These are phyloP conservation scores for Bedellia somnulentella DNA, from an alignment of 2,888 invertebrate species.

Conservation along the genomic window DNA sequence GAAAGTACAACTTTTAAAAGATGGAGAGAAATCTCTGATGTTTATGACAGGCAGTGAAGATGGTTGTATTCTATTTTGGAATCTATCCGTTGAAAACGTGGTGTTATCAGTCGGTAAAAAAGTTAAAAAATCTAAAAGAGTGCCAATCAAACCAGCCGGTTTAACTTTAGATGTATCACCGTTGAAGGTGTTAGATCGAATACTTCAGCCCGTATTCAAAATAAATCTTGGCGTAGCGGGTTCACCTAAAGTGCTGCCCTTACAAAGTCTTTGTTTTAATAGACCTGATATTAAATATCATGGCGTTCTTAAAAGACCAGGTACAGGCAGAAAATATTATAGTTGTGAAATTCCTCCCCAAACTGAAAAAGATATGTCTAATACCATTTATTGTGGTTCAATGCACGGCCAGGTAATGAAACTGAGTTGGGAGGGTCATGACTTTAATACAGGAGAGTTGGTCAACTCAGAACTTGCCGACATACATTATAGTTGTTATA, in stretches of 20 bases:
- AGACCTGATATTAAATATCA: constrained; percentile 28
- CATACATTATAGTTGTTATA: constrained; percentile 41
- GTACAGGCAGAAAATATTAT: constrained; percentile 42
- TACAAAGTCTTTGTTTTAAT: constrained; percentile 44
- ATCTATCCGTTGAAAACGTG: constrained; percentile 58
- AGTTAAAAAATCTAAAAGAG: constrained; percentile 42
- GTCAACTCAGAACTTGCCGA: constrained; percentile 63
- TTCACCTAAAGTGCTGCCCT: constrained; percentile 28
- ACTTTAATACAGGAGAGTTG: constrained; percentile 63
- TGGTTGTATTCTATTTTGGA: constrained; percentile 72
- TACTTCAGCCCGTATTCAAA: constrained; percentile 66
- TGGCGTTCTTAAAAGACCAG: constrained; percentile 24
- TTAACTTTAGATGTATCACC: constrained; percentile 63
- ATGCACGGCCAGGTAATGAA: constrained; percentile 43
- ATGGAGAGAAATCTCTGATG: constrained; percentile 50
- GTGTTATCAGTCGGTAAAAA: constrained; percentile 29
- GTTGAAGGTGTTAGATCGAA: constrained; percentile 60
- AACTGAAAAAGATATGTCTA: constrained; percentile 25
- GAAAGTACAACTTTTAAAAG: constrained; percentile 26
- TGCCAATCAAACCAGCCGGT: constrained; percentile 57
- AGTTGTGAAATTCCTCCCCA: constrained; percentile 27
- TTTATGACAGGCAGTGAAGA: constrained; percentile 69
- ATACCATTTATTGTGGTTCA: constrained; percentile 32
- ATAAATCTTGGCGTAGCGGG: constrained; percentile 46
- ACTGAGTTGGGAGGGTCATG: constrained; percentile 69